Evolutionary conservation across 2,888 invertebrate species (phyloP).

Genomic region (Lysandra coridon): DNA sequence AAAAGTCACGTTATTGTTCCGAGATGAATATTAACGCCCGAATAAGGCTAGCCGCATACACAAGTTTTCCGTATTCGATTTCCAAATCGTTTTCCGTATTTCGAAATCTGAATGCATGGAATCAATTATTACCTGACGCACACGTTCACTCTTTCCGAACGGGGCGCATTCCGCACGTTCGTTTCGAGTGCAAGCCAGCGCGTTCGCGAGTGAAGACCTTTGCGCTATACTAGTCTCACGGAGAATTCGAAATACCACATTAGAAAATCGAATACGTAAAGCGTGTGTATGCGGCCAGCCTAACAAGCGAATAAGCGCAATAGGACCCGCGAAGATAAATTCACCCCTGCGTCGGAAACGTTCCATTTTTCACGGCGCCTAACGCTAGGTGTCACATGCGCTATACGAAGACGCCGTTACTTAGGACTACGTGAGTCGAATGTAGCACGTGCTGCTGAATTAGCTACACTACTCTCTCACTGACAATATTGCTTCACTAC

Average conservation of each 20-base stretch:
- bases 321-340: slow-evolving; percentile 74
- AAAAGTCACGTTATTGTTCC: slow-evolving; percentile 52
- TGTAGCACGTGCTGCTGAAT: slow-evolving; percentile 57
- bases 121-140: too few relatives aligned
- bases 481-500: slow-evolving; percentile 45
- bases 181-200: too few relatives aligned
- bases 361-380: slow-evolving; percentile 78
- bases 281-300: slow-evolving; percentile 37
- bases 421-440: slow-evolving; percentile 66
- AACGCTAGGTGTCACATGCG: slow-evolving; percentile 73
- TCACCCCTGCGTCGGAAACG: slow-evolving; percentile 69
- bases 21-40: slow-evolving; percentile 77
- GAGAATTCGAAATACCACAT: too few relatives aligned
- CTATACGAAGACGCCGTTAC: slow-evolving; percentile 73
- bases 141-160: too few relatives aligned
- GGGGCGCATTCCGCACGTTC: too few relatives aligned
- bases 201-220: too few relatives aligned
- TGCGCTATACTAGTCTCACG: too few relatives aligned
- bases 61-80: too few relatives aligned
- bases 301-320: slow-evolving; percentile 74
- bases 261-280: too few relatives aligned
- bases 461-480: slow-evolving; percentile 61
- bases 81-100: too few relatives aligned
- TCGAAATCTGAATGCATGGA: too few relatives aligned
- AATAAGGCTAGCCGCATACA: slow-evolving; percentile 34